Evolutionary conservation across 2,113 vertebrate species (phyloP).

Genomic region (Neotoma lepida): DNA sequence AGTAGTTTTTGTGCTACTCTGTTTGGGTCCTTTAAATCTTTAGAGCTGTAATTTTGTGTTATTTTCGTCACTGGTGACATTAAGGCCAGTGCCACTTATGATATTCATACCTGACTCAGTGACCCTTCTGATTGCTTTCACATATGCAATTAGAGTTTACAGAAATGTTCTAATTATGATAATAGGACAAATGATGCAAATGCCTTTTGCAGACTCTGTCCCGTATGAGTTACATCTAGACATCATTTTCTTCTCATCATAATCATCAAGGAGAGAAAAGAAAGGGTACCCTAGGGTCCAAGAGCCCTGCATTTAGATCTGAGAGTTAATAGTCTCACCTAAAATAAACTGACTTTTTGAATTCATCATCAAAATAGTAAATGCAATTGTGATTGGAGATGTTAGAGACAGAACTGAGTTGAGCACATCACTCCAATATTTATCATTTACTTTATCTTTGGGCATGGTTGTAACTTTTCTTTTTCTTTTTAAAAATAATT

Average conservation of each 20-base stretch:
- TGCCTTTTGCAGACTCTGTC: slow-evolving; percentile 46
- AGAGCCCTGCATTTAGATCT: background rate
- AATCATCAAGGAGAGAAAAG: slow-evolving; percentile 48
- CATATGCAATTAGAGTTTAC: slow-evolving; percentile 56
- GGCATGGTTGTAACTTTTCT: background rate
- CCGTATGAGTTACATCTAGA: slow-evolving; percentile 20
- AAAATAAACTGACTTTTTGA: background rate
- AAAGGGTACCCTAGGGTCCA: background rate
- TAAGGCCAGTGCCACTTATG: background rate
- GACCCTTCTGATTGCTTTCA: slow-evolving; percentile 48
- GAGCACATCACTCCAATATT: background rate
- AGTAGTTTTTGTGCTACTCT: background rate
- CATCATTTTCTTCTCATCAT: slow-evolving; percentile 45
- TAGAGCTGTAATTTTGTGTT: slow-evolving; percentile 39
- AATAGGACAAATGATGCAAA: background rate
- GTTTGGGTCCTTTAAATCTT: slow-evolving; percentile 28
- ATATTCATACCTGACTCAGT: slow-evolving; percentile 50
- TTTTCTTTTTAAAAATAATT: no score
- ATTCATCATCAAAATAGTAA: background rate
- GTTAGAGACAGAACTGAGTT: background rate
- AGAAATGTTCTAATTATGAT: slow-evolving; percentile 62
- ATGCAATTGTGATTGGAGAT: background rate
- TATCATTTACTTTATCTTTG: background rate
- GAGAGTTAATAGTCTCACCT: background rate
- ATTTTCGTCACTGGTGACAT: slow-evolving; percentile 56